Evolutionary conservation across 2,113 vertebrate species (phyloP), one percentile per base, ranked within the genome.

Genomic region (Oryzias woworae): DNA sequence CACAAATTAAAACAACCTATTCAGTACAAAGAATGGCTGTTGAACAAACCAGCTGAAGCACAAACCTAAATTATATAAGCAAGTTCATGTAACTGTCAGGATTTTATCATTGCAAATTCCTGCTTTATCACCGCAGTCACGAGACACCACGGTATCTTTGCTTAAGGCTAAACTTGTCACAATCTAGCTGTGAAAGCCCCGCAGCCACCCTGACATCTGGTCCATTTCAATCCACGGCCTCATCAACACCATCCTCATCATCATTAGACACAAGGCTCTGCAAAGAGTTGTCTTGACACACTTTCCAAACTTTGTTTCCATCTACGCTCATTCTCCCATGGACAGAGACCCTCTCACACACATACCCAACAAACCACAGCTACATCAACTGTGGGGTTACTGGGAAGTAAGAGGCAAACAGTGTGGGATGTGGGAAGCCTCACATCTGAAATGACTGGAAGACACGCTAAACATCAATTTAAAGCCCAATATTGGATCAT

Each of bases 271-370:
- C 73, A 47, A 13, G 14, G 68, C 63, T 62, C 80, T 76, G 80
- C 68, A 48, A 78, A 60, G 58, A 23, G 16, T n/a, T 4, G 67
- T 77, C 75, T 84, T 85, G 73, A 84, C 80, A 80, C 82, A 65
- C 69, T 86, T 88, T 78, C 44, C 56, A 56, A 55, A 69, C 67
- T 85, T 87, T 78, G 74, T 82, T 87, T 87, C 71, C 65, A 79
- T 78, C 54, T 26, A 54, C 61, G 67, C 53, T 74, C 70, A 77
- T 53, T 83, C 78, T 82, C 80, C 80, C 83, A 86, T 78, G 82
- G 60, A 82, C 73, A 55, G 71, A 79, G 69, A 65, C 51, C 48
- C 51, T 55, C 64, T 47, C 66, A 76, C 71, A 18, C 55, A 46
- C 44, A 73, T 46, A 52, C 41, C 59, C 44, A 42, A 4, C 2